phyloP scores from a whole-genome alignment of 1,140 invertebrate species.

The Magallana ariakensis region DNA sequence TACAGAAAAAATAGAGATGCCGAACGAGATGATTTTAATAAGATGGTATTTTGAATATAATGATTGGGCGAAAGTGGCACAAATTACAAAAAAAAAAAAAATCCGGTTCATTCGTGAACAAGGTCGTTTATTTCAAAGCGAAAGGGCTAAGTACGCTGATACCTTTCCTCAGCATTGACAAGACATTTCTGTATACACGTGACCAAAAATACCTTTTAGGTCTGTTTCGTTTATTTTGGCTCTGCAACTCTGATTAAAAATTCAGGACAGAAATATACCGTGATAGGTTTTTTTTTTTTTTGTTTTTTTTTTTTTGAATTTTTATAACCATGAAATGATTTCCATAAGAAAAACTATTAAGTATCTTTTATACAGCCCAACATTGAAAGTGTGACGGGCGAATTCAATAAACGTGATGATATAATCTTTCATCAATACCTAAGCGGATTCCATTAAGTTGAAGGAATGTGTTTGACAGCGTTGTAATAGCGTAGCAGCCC shows the following conservation, averaged over 20 bases:
- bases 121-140: neutral
- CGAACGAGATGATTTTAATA: neutral
- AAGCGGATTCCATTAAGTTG: conserved; percentile 33
- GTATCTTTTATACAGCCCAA: conserved; percentile 28
- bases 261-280: neutral
- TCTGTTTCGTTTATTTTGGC: neutral
- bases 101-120: neutral
- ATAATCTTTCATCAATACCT: neutral
- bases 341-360: conserved; percentile 30
- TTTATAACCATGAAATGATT: conserved; percentile 3
- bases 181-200: neutral
- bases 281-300: neutral
- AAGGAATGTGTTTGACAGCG: conserved; percentile 19
- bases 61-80: neutral
- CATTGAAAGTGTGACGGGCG: conserved; percentile 26
- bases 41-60: neutral
- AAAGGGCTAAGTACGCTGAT: neutral
- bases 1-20: neutral
- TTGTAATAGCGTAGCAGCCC: neutral
- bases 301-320: neutral
- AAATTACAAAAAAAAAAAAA: neutral
- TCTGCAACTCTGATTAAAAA: neutral
- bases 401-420: conserved; percentile 31
- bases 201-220: neutral
- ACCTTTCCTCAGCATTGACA: neutral